Percentiles rank a stretch among this genome's conserved stretches.
phyloP scores from a whole-genome alignment of 2,888 invertebrate genomes.

The Norana najaformis region DNA sequence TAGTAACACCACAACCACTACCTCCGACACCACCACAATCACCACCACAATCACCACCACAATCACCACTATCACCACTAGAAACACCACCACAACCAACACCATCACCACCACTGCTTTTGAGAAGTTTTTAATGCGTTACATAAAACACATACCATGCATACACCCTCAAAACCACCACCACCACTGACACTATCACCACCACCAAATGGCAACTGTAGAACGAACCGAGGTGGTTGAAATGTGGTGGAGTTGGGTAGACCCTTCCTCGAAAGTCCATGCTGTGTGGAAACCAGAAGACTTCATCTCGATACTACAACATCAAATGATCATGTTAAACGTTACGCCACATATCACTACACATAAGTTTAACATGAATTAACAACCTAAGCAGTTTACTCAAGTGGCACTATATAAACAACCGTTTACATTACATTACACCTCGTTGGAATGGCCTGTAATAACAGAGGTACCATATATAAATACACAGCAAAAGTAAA shows the following conservation, averaged over 20 bases:
- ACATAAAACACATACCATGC: no score
- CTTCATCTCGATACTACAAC: slow-evolving; percentile 69
- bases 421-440: neutral
- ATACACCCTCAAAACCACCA: neutral
- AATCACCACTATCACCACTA: no score
- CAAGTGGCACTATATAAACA: no score
- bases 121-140: no score
- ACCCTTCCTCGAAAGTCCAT: slow-evolving; percentile 97
- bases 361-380: neutral
- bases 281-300: slow-evolving; percentile 96
- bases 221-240: slow-evolving; percentile 85
- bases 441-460: neutral
- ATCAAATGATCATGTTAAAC: neutral
- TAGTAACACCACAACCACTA: no score
- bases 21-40: no score
- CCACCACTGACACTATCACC: neutral
- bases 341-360: neutral
- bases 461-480: neutral
- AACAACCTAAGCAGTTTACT: no score
- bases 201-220: neutral
- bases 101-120: no score
- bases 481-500: no score
- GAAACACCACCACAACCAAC: no score
- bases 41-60: no score
- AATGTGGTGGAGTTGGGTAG: slow-evolving; percentile 93